These are phyloP conservation scores for Allygus modestus DNA, from an alignment of 2,888 invertebrate species.

Conservation along the genomic window DNA sequence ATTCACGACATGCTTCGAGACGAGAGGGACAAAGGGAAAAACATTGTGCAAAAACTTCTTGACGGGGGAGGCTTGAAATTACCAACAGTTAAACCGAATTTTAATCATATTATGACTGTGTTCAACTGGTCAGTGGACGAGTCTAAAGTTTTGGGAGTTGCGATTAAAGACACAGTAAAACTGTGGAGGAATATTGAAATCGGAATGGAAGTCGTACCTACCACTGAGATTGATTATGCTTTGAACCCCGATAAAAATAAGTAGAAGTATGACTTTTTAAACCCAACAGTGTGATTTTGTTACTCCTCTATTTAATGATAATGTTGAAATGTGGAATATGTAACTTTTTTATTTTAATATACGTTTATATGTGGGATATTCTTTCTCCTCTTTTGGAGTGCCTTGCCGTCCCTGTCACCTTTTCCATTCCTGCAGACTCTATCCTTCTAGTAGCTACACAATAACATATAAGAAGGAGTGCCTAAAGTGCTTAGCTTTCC, in stretches of 20 bases:
- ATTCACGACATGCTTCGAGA: slow-evolving; percentile 47
- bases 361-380: too few relatives aligned
- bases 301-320: too few relatives aligned
- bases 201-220: slow-evolving; percentile 35
- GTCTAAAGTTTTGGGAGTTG: slow-evolving; percentile 33
- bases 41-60: slow-evolving; percentile 37
- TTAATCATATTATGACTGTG: slow-evolving; percentile 16
- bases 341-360: too few relatives aligned
- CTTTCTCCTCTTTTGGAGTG: too few relatives aligned
- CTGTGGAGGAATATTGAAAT: slow-evolving; percentile 50
- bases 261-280: neutral
- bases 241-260: slow-evolving; percentile 31
- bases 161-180: slow-evolving; percentile 28
- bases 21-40: slow-evolving; percentile 36
- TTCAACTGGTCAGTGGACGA: slow-evolving; percentile 41
- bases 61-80: slow-evolving; percentile 35
- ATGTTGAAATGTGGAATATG: too few relatives aligned
- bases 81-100: slow-evolving; percentile 21
- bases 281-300: too few relatives aligned
- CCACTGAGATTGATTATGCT: slow-evolving; percentile 43
- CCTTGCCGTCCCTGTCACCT: too few relatives aligned
- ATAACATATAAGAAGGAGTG: too few relatives aligned
- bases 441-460: too few relatives aligned
- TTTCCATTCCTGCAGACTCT: too few relatives aligned
- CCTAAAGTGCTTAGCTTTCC: too few relatives aligned